Evolutionary conservation across 2,888 invertebrate genomes (phyloP).

Genomic region (Amblyjoppa fuscipennis): DNA sequence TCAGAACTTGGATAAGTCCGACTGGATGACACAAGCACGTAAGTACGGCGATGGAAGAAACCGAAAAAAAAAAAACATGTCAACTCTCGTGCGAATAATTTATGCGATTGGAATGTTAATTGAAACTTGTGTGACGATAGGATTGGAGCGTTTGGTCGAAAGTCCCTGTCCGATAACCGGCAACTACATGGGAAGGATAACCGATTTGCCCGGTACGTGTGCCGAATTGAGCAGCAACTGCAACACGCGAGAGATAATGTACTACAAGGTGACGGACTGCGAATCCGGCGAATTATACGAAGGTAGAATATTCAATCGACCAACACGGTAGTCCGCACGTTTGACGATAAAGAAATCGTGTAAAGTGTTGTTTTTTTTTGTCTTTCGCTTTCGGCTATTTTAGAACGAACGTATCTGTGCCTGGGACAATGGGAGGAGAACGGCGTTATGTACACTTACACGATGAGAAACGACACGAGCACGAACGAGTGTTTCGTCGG

Average conservation of each 20-base stretch:
- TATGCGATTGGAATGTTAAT: neutral
- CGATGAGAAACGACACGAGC: slow-evolving; percentile 88
- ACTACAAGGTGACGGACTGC: slow-evolving; percentile 89
- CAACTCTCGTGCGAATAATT: neutral
- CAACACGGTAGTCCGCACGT: slow-evolving; percentile 12
- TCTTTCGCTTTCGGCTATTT: neutral
- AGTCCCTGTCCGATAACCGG: slow-evolving; percentile 89
- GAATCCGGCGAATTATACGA: slow-evolving; percentile 87
- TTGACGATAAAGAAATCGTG: neutral
- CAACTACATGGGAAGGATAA: slow-evolving; percentile 88
- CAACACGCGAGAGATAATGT: slow-evolving; percentile 89
- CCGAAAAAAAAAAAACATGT: no score
- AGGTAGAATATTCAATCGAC: slow-evolving; percentile 82
- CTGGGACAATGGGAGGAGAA: slow-evolving; percentile 89
- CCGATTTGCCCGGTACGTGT: slow-evolving; percentile 87
- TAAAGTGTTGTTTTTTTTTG: slow-evolving; percentile 3
- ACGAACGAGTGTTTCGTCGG: slow-evolving; percentile 90
- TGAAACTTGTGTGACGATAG: slow-evolving; percentile 73
- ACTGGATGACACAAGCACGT: slow-evolving; percentile 89
- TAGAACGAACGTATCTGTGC: slow-evolving; percentile 89
- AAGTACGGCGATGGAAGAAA: slow-evolving; percentile 78
- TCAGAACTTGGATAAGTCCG: slow-evolving; percentile 86
- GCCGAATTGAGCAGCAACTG: slow-evolving; percentile 89
- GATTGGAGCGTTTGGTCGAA: slow-evolving; percentile 84
- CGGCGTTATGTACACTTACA: slow-evolving; percentile 88